phyloP scores from a whole-genome alignment of 2,797 vertebrate species.

The Pangasius larnaudii region DNA sequence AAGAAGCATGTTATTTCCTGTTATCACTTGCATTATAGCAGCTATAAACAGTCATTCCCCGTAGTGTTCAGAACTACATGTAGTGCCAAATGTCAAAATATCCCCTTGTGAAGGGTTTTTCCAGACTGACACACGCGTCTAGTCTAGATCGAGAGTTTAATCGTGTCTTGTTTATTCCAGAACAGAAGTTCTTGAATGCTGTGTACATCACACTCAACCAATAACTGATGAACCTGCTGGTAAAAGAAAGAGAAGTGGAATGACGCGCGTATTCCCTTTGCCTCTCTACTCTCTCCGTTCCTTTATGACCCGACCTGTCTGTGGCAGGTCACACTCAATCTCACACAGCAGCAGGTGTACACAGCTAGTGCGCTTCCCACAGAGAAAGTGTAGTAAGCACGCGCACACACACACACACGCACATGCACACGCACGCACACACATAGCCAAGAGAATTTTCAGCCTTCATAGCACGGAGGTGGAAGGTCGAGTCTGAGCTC shows the following conservation, averaged over 20 bases:
- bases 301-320: constrained; percentile 43
- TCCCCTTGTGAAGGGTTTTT: background rate
- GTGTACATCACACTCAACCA: too few relatives aligned
- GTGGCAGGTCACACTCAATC: constrained; percentile 57
- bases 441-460: background rate
- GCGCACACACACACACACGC: background rate
- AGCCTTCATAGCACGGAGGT: background rate
- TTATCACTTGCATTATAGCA: background rate
- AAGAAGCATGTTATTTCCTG: background rate
- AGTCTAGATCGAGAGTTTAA: background rate
- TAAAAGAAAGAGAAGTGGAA: background rate
- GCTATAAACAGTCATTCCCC: background rate
- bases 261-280: background rate
- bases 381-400: background rate
- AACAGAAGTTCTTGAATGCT: background rate
- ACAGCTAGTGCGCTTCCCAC: background rate
- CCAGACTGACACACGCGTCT: background rate
- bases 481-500: background rate
- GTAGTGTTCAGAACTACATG: background rate
- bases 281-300: background rate
- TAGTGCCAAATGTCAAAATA: background rate
- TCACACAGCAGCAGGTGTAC: constrained; percentile 55
- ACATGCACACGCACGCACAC: background rate
- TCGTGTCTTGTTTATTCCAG: background rate
- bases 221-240: background rate